Evolutionary conservation across 2,888 invertebrate genomes (phyloP), one percentile per base, ranked within the genome.

Genomic region (Cetonia aurata): DNA sequence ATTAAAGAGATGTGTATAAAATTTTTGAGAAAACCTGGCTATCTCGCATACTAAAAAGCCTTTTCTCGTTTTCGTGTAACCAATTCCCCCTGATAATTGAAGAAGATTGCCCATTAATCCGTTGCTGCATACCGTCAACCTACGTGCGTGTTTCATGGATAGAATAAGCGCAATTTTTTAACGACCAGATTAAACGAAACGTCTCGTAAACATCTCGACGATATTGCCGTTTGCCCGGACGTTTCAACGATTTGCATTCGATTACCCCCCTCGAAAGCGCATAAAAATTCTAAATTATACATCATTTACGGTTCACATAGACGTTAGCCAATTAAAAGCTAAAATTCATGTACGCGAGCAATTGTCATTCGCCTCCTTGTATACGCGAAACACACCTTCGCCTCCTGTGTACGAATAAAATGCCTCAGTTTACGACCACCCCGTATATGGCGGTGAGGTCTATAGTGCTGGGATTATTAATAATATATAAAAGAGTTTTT

Each of bases 401-500:
- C 17, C 50, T 37, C 6, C 37, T 65, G 41, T 65, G 50, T 50
- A 65, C 50, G 62, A 65, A 50, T 65, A 65, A 65, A 65, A 65
- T 65, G 62, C 17, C 15, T 33, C 33, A 65, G 31, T 65, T 65
- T 65, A 65, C 37, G 52, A 50, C 62, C 62, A 65, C 62, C 62
- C 62, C 62, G 37, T 65, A 65, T 50, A 65, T 65, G 62, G 62
- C 62, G 62, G 50, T 50, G 50, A 65, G 62, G 50, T 65, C 50
- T 65, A 65, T 65, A 65, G 62, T 33, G 33, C 37, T 50, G 31
- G 62, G 62, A 65, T 65, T 65, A 65, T 65, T 65, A 65, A 65
- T 65, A 65, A 65, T 65, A 65, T 50, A 65, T 65, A 65, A 65
- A 65, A 52, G 62, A 41, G 62, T 65, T 62, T 62, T 62, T 62